Base-by-base conservation (phyloP, 1,140 invertebrate species). In the Phortica variegata region DNA sequence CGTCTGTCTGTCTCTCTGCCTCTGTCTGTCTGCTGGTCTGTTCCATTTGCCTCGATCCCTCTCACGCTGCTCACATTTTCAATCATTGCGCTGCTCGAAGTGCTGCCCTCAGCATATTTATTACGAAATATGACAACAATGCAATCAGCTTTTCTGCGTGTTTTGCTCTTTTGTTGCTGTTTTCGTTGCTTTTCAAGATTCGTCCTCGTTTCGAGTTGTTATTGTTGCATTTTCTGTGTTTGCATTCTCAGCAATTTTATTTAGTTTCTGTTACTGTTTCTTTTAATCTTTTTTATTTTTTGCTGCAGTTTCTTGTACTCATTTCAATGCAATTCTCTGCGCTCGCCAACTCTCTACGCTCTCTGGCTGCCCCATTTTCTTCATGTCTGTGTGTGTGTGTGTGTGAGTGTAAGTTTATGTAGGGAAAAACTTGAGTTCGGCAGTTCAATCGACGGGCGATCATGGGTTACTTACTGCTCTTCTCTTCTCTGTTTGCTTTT, bases 51-150 rank as follows among this genome's bases (percentile, higher is more conserved):
- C 19, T 15, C 33, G 16, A 23, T 23, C 21, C 8, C 21, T 4
- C 15, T n/a, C 9, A 8, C 8, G 13, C 17, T 17, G n/a, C 44
- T 43, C 37, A 36, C n/a, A 26, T 19, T 55, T 34, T 54, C 29
- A 49, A 52, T 47, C 38, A 38, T 48, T 40, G 15, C 47, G 47
- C 43, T 60, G 39, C 26, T 43, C 20, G 61, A 57, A 60, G 56
- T 50, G 23, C 23, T 26, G 23, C 23, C 23, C 47, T 65, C 61
- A 65, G 62, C 62, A 59, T 68, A 68, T 68, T 68, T 26, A 39
- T 47, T 47, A 71, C 66, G 66, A 71, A 71, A 71, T 66, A 71
- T 71, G 66, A 71, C 68, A 71, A 71, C 66, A 71, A 71, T 71
- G 66, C 66, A 71, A 29, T 39, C 29, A 37, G 18, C 18, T 20